Evolutionary conservation across 2,113 vertebrate species (phyloP), one percentile per base, ranked within the genome.

Genomic region (Illadopsis cleaveri): DNA sequence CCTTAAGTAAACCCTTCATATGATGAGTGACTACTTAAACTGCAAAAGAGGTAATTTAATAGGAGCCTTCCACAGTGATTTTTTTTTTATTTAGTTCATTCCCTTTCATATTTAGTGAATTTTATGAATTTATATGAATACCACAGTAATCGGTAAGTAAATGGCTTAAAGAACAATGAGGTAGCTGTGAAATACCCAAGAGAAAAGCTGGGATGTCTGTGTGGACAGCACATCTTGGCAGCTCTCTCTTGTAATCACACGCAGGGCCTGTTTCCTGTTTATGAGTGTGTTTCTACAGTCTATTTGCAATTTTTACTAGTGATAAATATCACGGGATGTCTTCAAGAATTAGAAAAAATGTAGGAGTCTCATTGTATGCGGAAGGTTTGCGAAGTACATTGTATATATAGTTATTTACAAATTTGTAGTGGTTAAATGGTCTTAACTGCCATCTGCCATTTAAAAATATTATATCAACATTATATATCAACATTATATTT

Each of bases 311-410:
- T 90, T 85, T 50, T 90, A 6, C 48, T 65, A 48, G 44, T 1
- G 1, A 17, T 80, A 35, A 57, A 77, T 89, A 44, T 65, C 38
- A 45, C 28, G 17, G 40, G 20, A 56, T 66, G 23, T 50, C 56
- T 81, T 72, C 47, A 76, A 71, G 37, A 23, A 17, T 8, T 78
- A 53, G 48, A 51, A 90, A 81, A 82, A 79, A 42, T 6, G 8
- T 37, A 50, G 33, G 31, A 31, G 22, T 64, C 23, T 71, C 6
- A 19, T 8, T 57, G 19, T 75, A 35, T 17, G 15, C 15, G 22
- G 25, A 27, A 56, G 40, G 38, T 35, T 72, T 80, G 35, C 0
- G 0, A 1, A 3, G 4, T 66, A 25, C 7, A 3, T 31, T 38
- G 27, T 62, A 15, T 61, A 9, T 37, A 9, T 48, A 33, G 18